phyloP scores from a whole-genome alignment of 2,888 invertebrate species.

The Sesia apiformis region DNA sequence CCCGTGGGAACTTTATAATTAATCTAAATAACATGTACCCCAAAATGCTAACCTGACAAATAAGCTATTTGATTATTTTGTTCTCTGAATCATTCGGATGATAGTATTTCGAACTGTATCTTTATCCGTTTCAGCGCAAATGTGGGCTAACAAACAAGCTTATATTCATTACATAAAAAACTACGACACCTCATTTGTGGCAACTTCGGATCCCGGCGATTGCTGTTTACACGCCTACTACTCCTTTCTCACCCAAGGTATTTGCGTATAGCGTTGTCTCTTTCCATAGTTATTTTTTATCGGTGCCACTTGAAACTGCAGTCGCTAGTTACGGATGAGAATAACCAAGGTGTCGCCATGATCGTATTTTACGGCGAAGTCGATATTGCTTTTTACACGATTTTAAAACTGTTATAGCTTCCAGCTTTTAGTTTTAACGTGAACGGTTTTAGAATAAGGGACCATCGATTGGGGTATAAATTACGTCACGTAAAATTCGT shows the following conservation, averaged over 20 bases:
- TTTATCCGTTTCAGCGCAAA: too few relatives aligned
- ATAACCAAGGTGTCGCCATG: neutral
- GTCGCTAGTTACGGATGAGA: too few relatives aligned
- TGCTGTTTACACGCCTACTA: neutral
- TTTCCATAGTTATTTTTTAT: neutral
- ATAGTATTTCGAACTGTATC: too few relatives aligned
- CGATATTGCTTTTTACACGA: neutral
- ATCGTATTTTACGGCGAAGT: neutral
- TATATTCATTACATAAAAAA: conserved; percentile 38
- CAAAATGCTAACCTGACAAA: too few relatives aligned
- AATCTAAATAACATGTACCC: too few relatives aligned
- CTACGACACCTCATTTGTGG: conserved; percentile 11
- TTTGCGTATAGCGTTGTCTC: neutral
- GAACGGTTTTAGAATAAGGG: too few relatives aligned
- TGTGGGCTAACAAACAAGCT: conserved; percentile 9
- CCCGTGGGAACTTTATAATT: too few relatives aligned
- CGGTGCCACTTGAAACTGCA: neutral
- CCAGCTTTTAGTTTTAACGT: too few relatives aligned
- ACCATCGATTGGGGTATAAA: too few relatives aligned
- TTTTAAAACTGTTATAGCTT: neutral
- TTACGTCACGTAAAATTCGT: too few relatives aligned
- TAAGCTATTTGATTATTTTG: too few relatives aligned
- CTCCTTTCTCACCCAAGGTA: neutral
- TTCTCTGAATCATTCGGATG: too few relatives aligned
- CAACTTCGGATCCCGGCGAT: neutral